A percentile compares a stretch with the other conserved stretches of the same genome.
Conservation (phyloP, 2,888 invertebrate species). For the Galeruca laticollis region DNA sequence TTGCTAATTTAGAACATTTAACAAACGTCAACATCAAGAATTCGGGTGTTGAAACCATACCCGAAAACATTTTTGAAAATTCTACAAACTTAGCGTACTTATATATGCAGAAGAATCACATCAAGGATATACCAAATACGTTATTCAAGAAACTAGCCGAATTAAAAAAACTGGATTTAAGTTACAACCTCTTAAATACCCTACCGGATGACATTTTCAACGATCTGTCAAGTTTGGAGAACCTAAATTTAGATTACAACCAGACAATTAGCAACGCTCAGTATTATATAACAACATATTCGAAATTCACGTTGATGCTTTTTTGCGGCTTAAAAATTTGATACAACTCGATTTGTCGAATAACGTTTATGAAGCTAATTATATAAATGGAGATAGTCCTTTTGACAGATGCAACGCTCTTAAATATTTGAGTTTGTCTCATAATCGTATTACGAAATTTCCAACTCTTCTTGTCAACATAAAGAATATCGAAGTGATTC, state of each 20-base stretch:
- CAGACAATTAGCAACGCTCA: slow-evolving; percentile 35
- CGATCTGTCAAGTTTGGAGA: slow-evolving; percentile 55
- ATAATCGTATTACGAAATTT: slow-evolving; percentile 42
- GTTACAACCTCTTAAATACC: slow-evolving; percentile 74
- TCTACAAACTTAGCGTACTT: slow-evolving; percentile 72
- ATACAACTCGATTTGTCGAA: slow-evolving; percentile 48
- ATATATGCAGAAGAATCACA: slow-evolving; percentile 72
- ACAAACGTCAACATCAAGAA: slow-evolving; percentile 48
- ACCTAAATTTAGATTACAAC: slow-evolving; percentile 44
- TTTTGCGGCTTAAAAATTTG: slow-evolving; percentile 54
- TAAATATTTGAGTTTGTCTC: slow-evolving; percentile 35
- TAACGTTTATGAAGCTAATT: slow-evolving; percentile 47
- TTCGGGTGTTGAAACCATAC: slow-evolving; percentile 69
- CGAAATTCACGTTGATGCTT: slow-evolving; percentile 71
- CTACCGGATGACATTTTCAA: slow-evolving; percentile 74
- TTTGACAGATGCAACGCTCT: slow-evolving; percentile 45
- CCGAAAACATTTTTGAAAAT: slow-evolving; percentile 75
- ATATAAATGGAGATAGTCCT: slow-evolving; percentile 36
- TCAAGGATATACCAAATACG: slow-evolving; percentile 66
- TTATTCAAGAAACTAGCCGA: slow-evolving; percentile 74
- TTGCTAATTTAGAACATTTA: slow-evolving; percentile 69
- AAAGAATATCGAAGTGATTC: slow-evolving; percentile 41
- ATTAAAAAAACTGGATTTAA: slow-evolving; percentile 77
- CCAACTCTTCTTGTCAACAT: slow-evolving; percentile 24
- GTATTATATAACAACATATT: slow-evolving; percentile 74